Evolutionary conservation across 2,888 invertebrate species (phyloP).

Genomic region (Salticus scenicus): DNA sequence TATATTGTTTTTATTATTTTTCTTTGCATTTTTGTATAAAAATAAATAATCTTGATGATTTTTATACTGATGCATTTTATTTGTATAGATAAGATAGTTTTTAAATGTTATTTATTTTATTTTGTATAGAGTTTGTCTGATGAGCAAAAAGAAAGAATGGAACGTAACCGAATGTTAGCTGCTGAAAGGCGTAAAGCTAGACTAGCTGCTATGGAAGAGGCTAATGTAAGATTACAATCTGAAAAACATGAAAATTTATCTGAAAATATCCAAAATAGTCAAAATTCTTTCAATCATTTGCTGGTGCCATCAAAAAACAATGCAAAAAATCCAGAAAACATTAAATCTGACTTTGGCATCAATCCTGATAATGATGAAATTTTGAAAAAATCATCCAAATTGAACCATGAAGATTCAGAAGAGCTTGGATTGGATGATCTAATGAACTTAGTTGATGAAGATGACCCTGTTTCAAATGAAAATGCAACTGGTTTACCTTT

Average conservation of each 20-base stretch:
- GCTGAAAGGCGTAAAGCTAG: constrained; percentile 77
- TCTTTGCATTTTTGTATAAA: too few species aligned
- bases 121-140: constrained; percentile 77
- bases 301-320: background rate
- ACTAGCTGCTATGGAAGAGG: background rate
- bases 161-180: constrained; percentile 82
- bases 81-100: too few species aligned
- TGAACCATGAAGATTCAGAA: background rate
- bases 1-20: too few species aligned
- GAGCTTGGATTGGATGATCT: constrained; percentile 45
- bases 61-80: too few species aligned
- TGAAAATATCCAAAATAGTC: background rate
- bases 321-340: too few species aligned
- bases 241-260: background rate
- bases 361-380: background rate
- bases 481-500: too few species aligned
- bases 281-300: background rate
- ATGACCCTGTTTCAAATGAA: background rate
- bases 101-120: too few species aligned
- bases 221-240: background rate
- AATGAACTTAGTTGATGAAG: constrained; percentile 46
- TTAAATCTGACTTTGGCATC: background rate
- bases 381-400: background rate
- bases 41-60: too few species aligned
- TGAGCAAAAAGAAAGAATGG: constrained; percentile 83